Base-by-base conservation (phyloP, 2,888 invertebrate species). In the Andrena trimmerana region DNA sequence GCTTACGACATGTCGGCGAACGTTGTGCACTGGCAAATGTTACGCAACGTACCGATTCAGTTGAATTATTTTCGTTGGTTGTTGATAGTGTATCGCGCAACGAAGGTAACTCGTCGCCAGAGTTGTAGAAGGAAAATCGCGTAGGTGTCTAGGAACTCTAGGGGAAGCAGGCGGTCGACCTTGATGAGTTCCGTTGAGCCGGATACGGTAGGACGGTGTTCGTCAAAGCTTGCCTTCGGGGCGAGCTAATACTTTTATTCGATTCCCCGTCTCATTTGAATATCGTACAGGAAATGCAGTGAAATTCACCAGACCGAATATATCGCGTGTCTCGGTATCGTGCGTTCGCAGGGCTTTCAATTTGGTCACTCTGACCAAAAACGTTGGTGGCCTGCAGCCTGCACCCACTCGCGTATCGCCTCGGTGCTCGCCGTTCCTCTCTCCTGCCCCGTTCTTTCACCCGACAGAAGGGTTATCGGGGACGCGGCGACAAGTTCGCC, bases 291-390 rank as follows among this genome's bases (percentile, higher is more conserved):
- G 85, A 86, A 86, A 68, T 48, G 81, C 76, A 79, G 50, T 77
- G 79, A 78, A 78, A 81, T 71, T 69, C 87, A 85, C 71, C 74
- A 77, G 85, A 87, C 84, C 86, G 86, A 81, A 80, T 65, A 85
- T 82, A 81, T 81, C 81, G 81, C 73, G 79, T 63, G 60, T 78
- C 79, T 52, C 74, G 73, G 27, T 67, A 71, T 73, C 75, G 69
- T 74, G 73, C 65, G 57, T 68, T 79, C 16, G 63, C 63, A 5
- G 16, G 33, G 29, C 52, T 50, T 54, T 60, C 10, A 33, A 78
- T 73, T 74, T 60, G 42, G 27, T 71, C n/a, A 36, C 54, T 33
- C 8, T 31, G 42, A 7, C 27, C 33, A 20, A 33, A 77, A 66
- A 70, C 24, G 0, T 3, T 7, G 13, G 10, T 20, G 20, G 6